Percentiles rank a stretch among this genome's conserved stretches.
Evolutionary conservation across 2,888 invertebrate genomes (phyloP).

Genomic region (Blomia tropicalis): DNA sequence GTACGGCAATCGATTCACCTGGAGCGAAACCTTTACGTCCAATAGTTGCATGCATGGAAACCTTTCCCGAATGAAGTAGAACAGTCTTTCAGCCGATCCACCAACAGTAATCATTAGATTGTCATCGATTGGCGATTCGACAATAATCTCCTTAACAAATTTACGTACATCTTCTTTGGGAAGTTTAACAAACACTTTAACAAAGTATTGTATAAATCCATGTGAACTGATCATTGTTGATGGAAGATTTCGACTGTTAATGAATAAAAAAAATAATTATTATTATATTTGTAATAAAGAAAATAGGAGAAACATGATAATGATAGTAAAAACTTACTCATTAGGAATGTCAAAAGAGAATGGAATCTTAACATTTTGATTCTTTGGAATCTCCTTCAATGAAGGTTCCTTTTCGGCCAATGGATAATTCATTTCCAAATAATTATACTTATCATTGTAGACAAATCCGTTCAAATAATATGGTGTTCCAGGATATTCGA

Average conservation of each 20-base stretch:
- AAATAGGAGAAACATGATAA: too few species aligned
- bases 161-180: neutral
- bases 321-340: neutral
- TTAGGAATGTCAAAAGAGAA: neutral
- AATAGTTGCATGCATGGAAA: neutral
- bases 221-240: slow-evolving; percentile 7
- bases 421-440: slow-evolving; percentile 7
- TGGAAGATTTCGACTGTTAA: neutral
- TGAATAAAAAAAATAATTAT: neutral
- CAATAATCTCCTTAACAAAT: neutral
- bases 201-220: slow-evolving; percentile 7
- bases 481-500: slow-evolving; percentile 8
- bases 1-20: neutral
- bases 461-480: slow-evolving; percentile 3
- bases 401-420: neutral
- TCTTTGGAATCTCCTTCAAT: neutral
- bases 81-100: neutral
- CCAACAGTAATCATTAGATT: slow-evolving; percentile 11
- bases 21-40: slow-evolving; percentile 1
- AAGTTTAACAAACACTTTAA: neutral
- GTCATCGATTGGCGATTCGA: slow-evolving; percentile 1
- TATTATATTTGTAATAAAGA: too few species aligned
- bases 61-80: neutral
- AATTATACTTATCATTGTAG: slow-evolving; percentile 8
- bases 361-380: neutral